Evolutionary conservation across 2,888 invertebrate species (phyloP), one percentile per base, ranked within the genome.

Genomic region (Aphidoletes aphidimyza): DNA sequence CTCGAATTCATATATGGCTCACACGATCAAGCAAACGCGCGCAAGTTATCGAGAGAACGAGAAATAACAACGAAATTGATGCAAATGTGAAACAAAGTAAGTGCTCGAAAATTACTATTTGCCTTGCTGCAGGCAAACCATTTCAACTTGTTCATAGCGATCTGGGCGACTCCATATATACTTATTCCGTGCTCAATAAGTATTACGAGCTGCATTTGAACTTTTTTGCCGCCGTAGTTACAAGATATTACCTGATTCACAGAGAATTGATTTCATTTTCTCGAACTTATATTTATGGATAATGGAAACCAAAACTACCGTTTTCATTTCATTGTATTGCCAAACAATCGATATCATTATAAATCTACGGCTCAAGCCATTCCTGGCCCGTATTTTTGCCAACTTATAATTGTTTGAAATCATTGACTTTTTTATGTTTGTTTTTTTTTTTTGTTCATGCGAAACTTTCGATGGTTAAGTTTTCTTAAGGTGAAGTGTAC

Each of bases 311-410:
- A 9, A 54, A 54, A 54, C 54, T 54, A 22, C 22, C 22, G 22
- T n/a, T 39, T 39, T n/a, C 22, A n/a, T 14, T 30, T 30, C 30
- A 69, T 30, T 69, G 69, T 69, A 30, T 30, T 34, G 30, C 69
- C 69, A 69, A 69, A 69, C 69, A 69, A 69, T 69, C 69, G 34
- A 30, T 69, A 69, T 69, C 34, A 69, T 69, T 69, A 69, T 69
- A 11, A 69, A 30, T 0, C 34, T 30, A 3, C 30, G 34, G 69
- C n/a, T 30, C 69, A 69, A 69, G 69, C 69, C 8, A 14, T 14
- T 42, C 69, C n/a, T 54, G 3, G 22, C 6, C 30, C 69, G n/a
- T 11, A 69, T 2, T 69, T 34, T 69, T 8, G 14, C 69, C 1
- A 69, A 69, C 30, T 69, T 69, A 69, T 69, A 30, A 69, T 69